A percentile compares a stretch with the other conserved stretches of the same genome.
These are phyloP conservation scores for Maccullochella peelii DNA, from an alignment of 2,113 vertebrate genomes.

Conservation along the genomic window DNA sequence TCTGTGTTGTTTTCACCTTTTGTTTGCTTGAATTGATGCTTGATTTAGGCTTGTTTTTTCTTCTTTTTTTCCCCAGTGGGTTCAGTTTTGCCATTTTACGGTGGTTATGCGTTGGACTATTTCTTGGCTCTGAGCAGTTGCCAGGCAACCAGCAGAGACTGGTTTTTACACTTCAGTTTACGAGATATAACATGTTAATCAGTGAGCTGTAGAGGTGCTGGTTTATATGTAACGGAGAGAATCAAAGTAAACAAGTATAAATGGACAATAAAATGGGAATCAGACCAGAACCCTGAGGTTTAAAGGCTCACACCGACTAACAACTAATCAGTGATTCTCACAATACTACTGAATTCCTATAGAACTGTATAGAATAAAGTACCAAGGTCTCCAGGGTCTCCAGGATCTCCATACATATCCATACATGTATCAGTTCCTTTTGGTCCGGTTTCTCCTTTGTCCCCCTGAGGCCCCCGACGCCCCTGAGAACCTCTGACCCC, in stretches of 20 bases:
- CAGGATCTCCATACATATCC: constrained; percentile 58
- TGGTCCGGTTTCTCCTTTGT: constrained; percentile 64
- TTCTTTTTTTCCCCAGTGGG: no score
- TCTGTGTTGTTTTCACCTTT: no score
- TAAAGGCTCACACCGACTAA: not conserved
- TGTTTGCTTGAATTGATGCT: no score
- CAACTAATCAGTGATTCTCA: not conserved
- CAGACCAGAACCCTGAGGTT: not conserved
- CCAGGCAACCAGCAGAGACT: no score
- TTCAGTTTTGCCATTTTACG: no score
- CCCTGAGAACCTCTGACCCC: constrained; percentile 66
- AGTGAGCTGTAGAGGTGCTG: not conserved
- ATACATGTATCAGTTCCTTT: constrained; percentile 55
- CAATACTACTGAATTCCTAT: not conserved
- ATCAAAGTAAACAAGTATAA: not conserved
- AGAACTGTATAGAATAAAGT: not conserved
- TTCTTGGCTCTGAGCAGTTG: no score
- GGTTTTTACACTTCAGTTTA: no score
- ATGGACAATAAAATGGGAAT: not conserved
- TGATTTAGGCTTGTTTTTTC: no score
- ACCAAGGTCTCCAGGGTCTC: constrained; percentile 73
- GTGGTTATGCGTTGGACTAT: no score
- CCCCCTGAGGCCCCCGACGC: constrained; percentile 64
- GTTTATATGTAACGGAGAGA: not conserved
- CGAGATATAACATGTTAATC: not conserved